Evolutionary conservation across 2,113 vertebrate species (phyloP), one percentile per base, ranked within the genome.

Genomic region (Scartelaos histophorus): DNA sequence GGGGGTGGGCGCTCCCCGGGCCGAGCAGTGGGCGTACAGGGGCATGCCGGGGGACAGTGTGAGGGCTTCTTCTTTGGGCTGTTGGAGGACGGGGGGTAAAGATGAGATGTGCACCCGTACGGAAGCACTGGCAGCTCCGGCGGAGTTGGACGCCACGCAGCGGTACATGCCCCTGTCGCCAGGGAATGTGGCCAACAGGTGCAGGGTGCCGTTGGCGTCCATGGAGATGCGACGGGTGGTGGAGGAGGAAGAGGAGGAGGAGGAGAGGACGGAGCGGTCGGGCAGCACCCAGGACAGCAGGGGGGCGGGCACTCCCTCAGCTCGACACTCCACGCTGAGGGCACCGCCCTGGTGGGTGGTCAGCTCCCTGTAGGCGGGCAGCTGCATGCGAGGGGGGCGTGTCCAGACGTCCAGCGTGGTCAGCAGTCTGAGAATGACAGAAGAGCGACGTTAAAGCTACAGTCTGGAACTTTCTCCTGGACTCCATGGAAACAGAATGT

Each of bases 201-300:
- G 90, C 58, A 98, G 91, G 0, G 95, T 96, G 38, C 95, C 91
- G 75, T 98, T 97, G 58, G 86, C 75, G n/a, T 95, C 89, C 72
- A 98, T 83, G 21, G 83, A 90, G 60, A 97, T 65, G 24, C 93
- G 88, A 60, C 72, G 83, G 67, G 85, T 84, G 51, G 93, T 88
- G 11, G 69, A 70, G 1, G 74, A 73, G 17, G 88, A 79, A 19
- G 88, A 78, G 38, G 38, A 43, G 7, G 38, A 43, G 38, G 7
- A 10, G 38, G 38, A 43, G 0, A 87, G 71, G 53, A 90, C 84
- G 5, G 91, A 85, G 17, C 94, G 84, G 1, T 98, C 92, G 0
- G 97, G 97, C 45, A 98, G 93, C 79, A 97, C 90, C 97, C 97
- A 99, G 11, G 96, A 95, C 71, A 97, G 93, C 7, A 94, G 92